These are phyloP conservation scores for Pelecanus crispus DNA, from an alignment of 2,113 vertebrate species.

Conservation along the genomic window DNA sequence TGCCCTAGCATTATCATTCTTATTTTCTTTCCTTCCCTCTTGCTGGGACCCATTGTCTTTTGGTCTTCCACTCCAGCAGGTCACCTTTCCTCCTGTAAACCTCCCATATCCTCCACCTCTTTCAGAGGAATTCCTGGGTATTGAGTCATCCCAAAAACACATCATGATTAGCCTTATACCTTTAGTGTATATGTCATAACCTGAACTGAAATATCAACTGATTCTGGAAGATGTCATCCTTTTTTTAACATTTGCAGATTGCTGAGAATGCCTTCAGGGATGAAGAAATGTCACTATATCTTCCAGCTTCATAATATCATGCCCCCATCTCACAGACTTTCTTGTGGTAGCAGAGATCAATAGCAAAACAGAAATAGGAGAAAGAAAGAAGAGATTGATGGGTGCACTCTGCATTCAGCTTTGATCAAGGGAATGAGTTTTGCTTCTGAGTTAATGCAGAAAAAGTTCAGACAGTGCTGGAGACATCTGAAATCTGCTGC, in stretches of 20 bases:
- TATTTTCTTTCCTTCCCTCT: not conserved
- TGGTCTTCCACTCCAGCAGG: not conserved
- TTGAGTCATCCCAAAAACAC: not conserved
- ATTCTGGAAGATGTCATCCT: not conserved
- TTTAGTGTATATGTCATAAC: not conserved
- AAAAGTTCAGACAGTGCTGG: not conserved
- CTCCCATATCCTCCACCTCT: not conserved
- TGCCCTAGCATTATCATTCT: not conserved
- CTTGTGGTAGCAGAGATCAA: not conserved
- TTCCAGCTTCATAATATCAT: not conserved
- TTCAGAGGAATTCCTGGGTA: not conserved
- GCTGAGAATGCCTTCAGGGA: not conserved
- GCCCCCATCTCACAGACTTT: not conserved
- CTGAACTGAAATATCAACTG: not conserved
- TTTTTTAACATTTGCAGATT: not conserved
- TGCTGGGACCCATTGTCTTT: not conserved
- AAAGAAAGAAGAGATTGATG: not conserved
- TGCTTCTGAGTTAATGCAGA: not conserved
- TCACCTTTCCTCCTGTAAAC: not conserved
- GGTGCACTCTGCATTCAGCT: not conserved
- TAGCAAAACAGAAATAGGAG: not conserved
- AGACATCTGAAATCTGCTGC: not conserved
- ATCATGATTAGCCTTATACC: not conserved
- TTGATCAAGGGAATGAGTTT: not conserved
- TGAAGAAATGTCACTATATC: not conserved